A percentile compares a stretch with the other conserved stretches of the same genome.
Conservation (phyloP, 2,797 vertebrate species). For the Harpagifer antarcticus region DNA sequence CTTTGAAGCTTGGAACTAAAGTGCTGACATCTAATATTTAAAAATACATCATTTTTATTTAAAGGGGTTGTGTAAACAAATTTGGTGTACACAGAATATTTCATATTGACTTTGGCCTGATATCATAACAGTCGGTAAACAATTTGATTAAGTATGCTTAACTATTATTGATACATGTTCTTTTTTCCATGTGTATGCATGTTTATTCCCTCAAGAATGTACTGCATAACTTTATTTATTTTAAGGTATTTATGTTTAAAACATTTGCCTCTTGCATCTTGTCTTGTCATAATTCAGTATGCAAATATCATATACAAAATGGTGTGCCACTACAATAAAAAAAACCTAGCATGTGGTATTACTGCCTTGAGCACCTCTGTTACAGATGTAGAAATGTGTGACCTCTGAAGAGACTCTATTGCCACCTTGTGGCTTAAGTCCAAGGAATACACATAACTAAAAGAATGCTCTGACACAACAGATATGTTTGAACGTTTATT, state of each 20-base stretch:
- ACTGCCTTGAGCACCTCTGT: slow-evolving; percentile 21
- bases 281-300: slow-evolving; percentile 9
- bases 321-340: slow-evolving; percentile 1
- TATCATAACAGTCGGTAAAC: slow-evolving; percentile 13
- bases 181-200: background rate
- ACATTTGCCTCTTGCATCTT: background rate
- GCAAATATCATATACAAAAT: slow-evolving; percentile 17
- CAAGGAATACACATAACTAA: slow-evolving; percentile 10
- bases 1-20: slow-evolving; percentile 76
- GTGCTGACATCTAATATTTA: slow-evolving; percentile 77
- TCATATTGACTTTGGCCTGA: slow-evolving; percentile 22
- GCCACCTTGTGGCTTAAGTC: slow-evolving; percentile 74
- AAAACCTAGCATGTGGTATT: background rate
- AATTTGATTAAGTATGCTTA: slow-evolving; percentile 10
- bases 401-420: slow-evolving; percentile 61
- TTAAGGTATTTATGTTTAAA: background rate
- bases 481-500: slow-evolving; percentile 48
- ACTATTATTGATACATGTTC: background rate
- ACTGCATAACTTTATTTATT: background rate
- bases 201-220: background rate
- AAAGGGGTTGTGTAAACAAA: slow-evolving; percentile 13
- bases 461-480: background rate
- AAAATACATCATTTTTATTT: slow-evolving; percentile 31
- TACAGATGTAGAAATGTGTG: slow-evolving; percentile 32
- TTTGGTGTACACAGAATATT: slow-evolving; percentile 1